phyloP scores from a whole-genome alignment of 2,797 vertebrate genomes.

The Spinus pinus region DNA sequence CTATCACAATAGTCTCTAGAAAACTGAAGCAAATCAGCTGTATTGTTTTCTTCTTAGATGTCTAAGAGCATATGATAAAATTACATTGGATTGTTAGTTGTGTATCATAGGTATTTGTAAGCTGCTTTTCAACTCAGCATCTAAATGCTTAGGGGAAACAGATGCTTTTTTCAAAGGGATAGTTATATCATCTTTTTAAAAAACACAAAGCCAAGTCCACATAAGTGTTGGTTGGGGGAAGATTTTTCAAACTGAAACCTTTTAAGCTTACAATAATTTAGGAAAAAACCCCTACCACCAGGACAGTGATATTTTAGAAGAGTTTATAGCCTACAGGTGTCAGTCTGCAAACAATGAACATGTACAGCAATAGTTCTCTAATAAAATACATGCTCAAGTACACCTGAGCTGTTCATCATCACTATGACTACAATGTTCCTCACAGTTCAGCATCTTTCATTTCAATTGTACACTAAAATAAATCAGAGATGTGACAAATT shows the following conservation, averaged over 20 bases:
- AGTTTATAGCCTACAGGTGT: conserved; percentile 1
- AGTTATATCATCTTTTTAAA: neutral
- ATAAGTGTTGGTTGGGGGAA: neutral
- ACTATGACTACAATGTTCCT: conserved; percentile 34
- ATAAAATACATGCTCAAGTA: conserved; percentile 17
- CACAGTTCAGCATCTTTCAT: neutral
- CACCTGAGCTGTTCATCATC: conserved; percentile 11
- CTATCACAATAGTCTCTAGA: neutral
- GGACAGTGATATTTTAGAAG: neutral
- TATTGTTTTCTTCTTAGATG: neutral
- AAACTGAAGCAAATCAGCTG: neutral
- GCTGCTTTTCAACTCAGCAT: neutral
- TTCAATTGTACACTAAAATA: neutral
- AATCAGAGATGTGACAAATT: conserved; percentile 6
- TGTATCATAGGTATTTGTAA: neutral
- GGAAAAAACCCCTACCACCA: neutral
- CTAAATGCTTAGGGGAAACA: neutral
- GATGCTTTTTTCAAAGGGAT: neutral
- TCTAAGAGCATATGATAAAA: neutral
- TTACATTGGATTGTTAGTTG: neutral
- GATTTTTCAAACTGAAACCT: neutral
- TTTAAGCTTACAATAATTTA: neutral
- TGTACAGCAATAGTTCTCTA: neutral
- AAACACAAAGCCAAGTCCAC: neutral
- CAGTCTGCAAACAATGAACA: neutral